phyloP scores from a whole-genome alignment of 1,140 invertebrate genomes.

The Lepidostoma basale region DNA sequence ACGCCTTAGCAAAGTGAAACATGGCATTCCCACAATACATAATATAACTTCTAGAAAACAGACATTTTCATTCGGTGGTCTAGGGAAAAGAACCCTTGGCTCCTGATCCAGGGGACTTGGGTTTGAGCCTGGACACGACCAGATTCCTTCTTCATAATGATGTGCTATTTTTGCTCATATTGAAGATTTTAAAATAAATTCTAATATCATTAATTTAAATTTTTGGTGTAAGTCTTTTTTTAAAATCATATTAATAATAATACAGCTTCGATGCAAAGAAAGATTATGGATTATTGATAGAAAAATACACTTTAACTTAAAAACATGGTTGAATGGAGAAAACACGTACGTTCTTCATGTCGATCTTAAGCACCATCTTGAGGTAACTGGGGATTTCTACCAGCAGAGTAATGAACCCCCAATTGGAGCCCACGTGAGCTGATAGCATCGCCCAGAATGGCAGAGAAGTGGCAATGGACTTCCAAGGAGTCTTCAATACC shows the following conservation, averaged over 20 bases:
- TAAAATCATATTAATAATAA: too few species aligned
- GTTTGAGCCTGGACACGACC: too few species aligned
- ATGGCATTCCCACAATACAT: too few species aligned
- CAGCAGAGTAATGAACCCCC: conserved; percentile 69
- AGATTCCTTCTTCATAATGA: too few species aligned
- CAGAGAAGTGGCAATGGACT: conserved; percentile 46
- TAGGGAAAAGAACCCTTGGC: too few species aligned
- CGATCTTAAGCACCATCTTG: conserved; percentile 64
- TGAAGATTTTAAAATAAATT: background rate
- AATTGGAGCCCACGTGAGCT: conserved; percentile 67
- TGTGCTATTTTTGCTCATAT: background rate
- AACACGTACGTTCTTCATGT: conserved; percentile 61
- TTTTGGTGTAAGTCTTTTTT: background rate
- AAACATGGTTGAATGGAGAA: background rate
- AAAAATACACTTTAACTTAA: too few species aligned
- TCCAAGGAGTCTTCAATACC: conserved; percentile 51
- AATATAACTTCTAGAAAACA: too few species aligned
- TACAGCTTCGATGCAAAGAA: too few species aligned
- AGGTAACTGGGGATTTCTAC: conserved; percentile 69
- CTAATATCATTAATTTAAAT: background rate
- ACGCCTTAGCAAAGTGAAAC: too few species aligned
- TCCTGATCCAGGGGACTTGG: too few species aligned
- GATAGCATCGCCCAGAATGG: conserved; percentile 65
- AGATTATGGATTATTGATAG: too few species aligned
- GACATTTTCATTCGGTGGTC: too few species aligned